phyloP scores from a whole-genome alignment of 1,140 invertebrate genomes.

The Solen grandis region DNA sequence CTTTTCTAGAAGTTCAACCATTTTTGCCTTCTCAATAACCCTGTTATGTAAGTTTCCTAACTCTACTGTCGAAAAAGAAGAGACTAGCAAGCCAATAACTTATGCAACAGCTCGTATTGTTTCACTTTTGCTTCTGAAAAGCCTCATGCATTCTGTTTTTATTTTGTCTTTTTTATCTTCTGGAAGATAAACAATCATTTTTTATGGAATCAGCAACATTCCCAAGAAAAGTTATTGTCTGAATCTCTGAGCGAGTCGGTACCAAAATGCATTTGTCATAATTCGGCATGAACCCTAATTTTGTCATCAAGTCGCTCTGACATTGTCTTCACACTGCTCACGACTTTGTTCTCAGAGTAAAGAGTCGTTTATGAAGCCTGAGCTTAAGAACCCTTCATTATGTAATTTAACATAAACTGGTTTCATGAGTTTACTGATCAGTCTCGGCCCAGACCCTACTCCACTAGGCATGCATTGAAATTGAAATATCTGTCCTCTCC shows the following conservation, averaged over 20 bases:
- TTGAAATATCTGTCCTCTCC: conserved; percentile 38
- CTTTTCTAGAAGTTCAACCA: conserved; percentile 5
- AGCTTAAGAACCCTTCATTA: conserved; percentile 26
- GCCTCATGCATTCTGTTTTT: conserved; percentile 10
- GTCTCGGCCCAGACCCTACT: conserved; percentile 18
- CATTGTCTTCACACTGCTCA: conserved; percentile 47
- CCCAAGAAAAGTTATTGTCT: conserved; percentile 20
- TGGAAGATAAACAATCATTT: conserved; percentile 43
- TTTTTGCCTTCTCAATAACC: conserved; percentile 40
- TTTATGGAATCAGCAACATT: conserved; percentile 20
- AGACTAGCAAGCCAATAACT: conserved; percentile 47
- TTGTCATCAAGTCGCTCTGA: conserved; percentile 42
- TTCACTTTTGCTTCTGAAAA: conserved; percentile 12
- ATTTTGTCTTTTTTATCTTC: conserved; percentile 12
- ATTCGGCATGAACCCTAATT: conserved; percentile 53
- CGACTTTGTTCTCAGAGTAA: conserved; percentile 45
- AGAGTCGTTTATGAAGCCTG: too few relatives aligned
- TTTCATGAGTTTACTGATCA: conserved; percentile 52
- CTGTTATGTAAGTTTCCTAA: conserved; percentile 28
- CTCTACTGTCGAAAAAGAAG: conserved; percentile 40
- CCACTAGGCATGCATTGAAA: conserved; percentile 46
- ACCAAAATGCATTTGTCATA: conserved; percentile 12
- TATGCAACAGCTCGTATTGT: conserved; percentile 33
- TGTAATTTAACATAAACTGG: conserved; percentile 47
- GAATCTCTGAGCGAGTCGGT: too few relatives aligned